These are phyloP conservation scores for Sparus aurata DNA, from an alignment of 2,797 vertebrate genomes.

Conservation along the genomic window DNA sequence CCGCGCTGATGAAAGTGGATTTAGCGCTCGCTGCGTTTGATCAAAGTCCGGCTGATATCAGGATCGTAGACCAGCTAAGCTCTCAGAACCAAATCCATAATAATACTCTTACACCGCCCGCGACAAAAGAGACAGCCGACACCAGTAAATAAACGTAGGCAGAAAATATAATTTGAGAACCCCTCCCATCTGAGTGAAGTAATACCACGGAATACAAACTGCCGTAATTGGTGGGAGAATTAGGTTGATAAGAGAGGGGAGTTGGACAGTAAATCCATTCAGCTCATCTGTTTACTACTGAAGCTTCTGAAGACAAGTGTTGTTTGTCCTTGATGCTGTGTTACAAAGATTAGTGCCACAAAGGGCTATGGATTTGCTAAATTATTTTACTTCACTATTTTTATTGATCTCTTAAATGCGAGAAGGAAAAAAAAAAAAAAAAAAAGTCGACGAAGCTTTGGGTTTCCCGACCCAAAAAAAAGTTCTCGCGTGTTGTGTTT, in stretches of 20 bases:
- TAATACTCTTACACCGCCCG: slow-evolving; percentile 67
- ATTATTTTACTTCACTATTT: slow-evolving; percentile 45
- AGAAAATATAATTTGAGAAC: slow-evolving; percentile 63
- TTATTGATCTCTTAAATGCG: slow-evolving; percentile 57
- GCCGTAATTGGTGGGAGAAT: slow-evolving; percentile 75
- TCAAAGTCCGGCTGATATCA: slow-evolving; percentile 82
- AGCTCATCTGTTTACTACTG: slow-evolving; percentile 64
- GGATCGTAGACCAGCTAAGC: slow-evolving; percentile 69
- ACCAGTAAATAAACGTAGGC: slow-evolving; percentile 68
- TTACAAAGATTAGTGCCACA: slow-evolving; percentile 59
- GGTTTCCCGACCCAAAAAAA: slow-evolving; percentile 14
- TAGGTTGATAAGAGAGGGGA: slow-evolving; percentile 69
- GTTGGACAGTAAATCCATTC: slow-evolving; percentile 73
- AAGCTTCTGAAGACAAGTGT: slow-evolving; percentile 62
- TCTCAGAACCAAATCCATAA: slow-evolving; percentile 72
- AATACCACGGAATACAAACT: slow-evolving; percentile 57
- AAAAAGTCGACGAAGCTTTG: slow-evolving; percentile 22
- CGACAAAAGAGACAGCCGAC: slow-evolving; percentile 71
- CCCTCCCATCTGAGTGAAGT: slow-evolving; percentile 63
- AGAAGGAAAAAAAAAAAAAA: background rate
- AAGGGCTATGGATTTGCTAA: slow-evolving; percentile 67
- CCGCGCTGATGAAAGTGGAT: slow-evolving; percentile 79
- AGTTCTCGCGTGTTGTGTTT: slow-evolving; percentile 36
- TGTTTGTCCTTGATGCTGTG: slow-evolving; percentile 64
- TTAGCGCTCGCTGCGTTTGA: slow-evolving; percentile 78